Evolutionary conservation across 2,888 invertebrate species (phyloP), one percentile per base, ranked within the genome.

Genomic region (Oscheius sp.): DNA sequence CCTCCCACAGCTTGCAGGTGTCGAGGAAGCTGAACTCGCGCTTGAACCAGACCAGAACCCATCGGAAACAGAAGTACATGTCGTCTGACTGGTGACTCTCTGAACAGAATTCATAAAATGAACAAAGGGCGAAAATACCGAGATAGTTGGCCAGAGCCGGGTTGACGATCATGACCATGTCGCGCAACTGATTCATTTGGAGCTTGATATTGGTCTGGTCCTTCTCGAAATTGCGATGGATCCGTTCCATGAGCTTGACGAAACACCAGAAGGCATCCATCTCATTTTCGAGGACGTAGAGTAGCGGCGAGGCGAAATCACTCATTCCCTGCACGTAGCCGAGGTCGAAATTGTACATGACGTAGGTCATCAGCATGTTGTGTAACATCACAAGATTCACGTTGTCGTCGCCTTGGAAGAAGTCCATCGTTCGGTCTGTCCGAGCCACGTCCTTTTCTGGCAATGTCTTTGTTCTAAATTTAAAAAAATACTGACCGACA

Each of bases 201-300:
- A 92, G 92, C 90, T 96, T 97, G 94, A 98, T 99, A 70, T 95
- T 95, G 1, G 94, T 93, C 90, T 98, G 97, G 91, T 97, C 96
- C 91, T 96, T 94, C 89, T 96, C 96, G 91, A 99, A 99, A 91
- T 99, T 99, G 13, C 93, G 92, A 78, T 93, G 93, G 90, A 98
- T 94, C 92, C 93, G 93, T 76, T 97, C 93, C 96, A 99, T 98
- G 86, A 97, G 95, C 9, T 96, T 96, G 51, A 95, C 96, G 90
- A 99, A 99, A 90, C 96, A 96, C 99, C 99, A 99, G 91, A 99
- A 99, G 0, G 96, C 94, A 89, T 98, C 96, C 2, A 95, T 95
- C 90, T 99, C 99, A 89, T 95, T 94, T 80, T 94, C 93, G 92
- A 96, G 92, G 60, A 97, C 92, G 88, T 94, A 93, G 72, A 98